phyloP scores from a whole-genome alignment of 2,797 vertebrate genomes.

The Loris lydekkerianus region DNA sequence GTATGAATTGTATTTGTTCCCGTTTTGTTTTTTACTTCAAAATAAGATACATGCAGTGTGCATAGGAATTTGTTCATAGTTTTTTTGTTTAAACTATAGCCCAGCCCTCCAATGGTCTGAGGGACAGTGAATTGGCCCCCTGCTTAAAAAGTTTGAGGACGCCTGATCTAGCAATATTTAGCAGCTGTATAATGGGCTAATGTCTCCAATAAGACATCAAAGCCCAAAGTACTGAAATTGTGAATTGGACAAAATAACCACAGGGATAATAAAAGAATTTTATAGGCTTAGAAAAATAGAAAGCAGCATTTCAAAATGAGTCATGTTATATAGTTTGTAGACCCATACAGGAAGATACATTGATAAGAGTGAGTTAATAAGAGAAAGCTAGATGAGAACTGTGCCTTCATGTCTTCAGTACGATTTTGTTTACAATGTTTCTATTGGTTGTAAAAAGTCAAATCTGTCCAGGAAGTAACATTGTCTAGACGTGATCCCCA shows the following conservation, averaged over 20 bases:
- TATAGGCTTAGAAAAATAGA: slow-evolving; percentile 78
- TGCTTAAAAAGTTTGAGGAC: too few relatives aligned
- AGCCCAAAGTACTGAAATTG: slow-evolving; percentile 41
- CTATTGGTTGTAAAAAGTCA: slow-evolving; percentile 57
- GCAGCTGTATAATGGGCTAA: slow-evolving; percentile 4
- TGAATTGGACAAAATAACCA: slow-evolving; percentile 71
- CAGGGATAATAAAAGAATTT: slow-evolving; percentile 77
- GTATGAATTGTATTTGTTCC: too few relatives aligned
- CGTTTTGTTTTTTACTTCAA: too few relatives aligned
- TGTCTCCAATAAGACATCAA: slow-evolving; percentile 55
- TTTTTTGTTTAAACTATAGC: too few relatives aligned
- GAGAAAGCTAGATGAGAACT: slow-evolving; percentile 68
- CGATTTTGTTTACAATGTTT: slow-evolving; percentile 76
- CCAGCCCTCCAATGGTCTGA: too few relatives aligned
- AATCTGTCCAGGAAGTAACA: slow-evolving; percentile 61
- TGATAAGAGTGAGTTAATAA: slow-evolving; percentile 76
- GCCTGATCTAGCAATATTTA: neutral
- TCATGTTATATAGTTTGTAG: slow-evolving; percentile 59
- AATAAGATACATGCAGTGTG: too few relatives aligned
- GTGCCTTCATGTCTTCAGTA: slow-evolving; percentile 46
- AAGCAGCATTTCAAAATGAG: slow-evolving; percentile 76
- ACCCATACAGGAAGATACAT: slow-evolving; percentile 70
- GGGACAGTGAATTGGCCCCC: too few relatives aligned
- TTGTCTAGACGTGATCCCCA: slow-evolving; percentile 67
- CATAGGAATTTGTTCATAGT: too few relatives aligned